A percentile compares a stretch with the other conserved stretches of the same genome.
These are phyloP conservation scores for Daubentonia madagascariensis DNA, from an alignment of 2,113 vertebrate species.

Conservation along the genomic window DNA sequence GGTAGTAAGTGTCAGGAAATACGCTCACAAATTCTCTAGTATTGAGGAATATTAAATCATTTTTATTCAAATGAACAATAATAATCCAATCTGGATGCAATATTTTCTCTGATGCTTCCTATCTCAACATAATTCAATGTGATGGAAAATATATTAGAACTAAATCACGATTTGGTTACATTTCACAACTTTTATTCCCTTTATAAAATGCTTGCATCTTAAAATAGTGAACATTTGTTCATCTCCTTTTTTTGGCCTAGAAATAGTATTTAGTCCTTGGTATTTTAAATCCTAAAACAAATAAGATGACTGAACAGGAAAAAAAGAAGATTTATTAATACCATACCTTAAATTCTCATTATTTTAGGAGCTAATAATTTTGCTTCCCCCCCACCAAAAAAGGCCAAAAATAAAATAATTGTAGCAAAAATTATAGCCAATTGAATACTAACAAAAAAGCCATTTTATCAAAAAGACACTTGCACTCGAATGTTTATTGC, in stretches of 20 bases:
- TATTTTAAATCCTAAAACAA: constrained; percentile 24
- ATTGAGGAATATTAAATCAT: neutral
- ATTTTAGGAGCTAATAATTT: neutral
- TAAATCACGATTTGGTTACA: neutral
- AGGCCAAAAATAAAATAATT: neutral
- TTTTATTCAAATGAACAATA: neutral
- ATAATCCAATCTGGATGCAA: neutral
- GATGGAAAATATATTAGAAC: neutral
- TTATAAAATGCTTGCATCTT: constrained; percentile 1
- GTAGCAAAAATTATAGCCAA: neutral
- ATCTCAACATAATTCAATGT: neutral
- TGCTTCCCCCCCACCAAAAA: neutral
- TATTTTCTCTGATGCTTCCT: neutral
- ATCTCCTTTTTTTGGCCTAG: neutral
- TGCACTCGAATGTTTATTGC: no score
- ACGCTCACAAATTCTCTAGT: neutral
- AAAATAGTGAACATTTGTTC: constrained; percentile 13
- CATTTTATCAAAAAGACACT: no score
- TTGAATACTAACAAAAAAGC: neutral
- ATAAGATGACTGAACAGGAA: neutral
- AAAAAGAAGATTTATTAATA: neutral
- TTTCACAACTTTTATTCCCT: neutral
- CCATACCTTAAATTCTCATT: neutral
- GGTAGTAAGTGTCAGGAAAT: neutral
- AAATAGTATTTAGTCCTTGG: neutral